Evolutionary conservation across 2,888 invertebrate genomes (phyloP).

Genomic region (Drosophila pullipes): DNA sequence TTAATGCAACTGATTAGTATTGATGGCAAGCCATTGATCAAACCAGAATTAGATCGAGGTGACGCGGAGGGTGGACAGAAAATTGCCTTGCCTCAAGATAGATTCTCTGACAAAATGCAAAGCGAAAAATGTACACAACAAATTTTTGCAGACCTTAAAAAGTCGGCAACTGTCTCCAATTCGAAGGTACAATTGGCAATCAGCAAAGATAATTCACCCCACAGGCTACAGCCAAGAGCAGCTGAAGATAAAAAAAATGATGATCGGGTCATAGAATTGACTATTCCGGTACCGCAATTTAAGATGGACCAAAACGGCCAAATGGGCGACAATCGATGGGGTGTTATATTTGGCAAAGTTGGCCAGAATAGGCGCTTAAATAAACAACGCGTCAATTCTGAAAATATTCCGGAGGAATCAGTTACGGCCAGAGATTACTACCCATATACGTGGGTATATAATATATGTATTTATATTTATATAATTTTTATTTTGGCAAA

Average conservation of each 20-base stretch:
- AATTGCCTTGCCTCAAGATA: neutral
- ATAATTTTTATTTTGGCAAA: neutral
- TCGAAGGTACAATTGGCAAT: too few species aligned
- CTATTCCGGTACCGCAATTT: constrained; percentile 31
- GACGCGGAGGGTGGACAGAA: neutral
- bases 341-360: constrained; percentile 31
- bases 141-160: neutral
- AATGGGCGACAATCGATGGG: constrained; percentile 46
- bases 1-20: neutral
- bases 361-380: constrained; percentile 41
- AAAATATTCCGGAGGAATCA: neutral
- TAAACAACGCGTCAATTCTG: rapidly evolving
- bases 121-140: rapidly evolving
- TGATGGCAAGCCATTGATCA: neutral
- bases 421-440: neutral
- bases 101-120: neutral
- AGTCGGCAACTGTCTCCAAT: neutral
- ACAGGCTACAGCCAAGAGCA: neutral
- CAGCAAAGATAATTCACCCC: neutral
- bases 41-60: neutral
- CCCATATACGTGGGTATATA: constrained; percentile 13
- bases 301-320: constrained; percentile 18
- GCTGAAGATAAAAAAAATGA: neutral
- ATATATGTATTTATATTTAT: neutral
- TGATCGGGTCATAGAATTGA: constrained; percentile 14